A percentile compares a stretch with the other conserved stretches of the same genome.
Conservation (phyloP, 2,113 vertebrate species). For the Phyllostomus discolor region DNA sequence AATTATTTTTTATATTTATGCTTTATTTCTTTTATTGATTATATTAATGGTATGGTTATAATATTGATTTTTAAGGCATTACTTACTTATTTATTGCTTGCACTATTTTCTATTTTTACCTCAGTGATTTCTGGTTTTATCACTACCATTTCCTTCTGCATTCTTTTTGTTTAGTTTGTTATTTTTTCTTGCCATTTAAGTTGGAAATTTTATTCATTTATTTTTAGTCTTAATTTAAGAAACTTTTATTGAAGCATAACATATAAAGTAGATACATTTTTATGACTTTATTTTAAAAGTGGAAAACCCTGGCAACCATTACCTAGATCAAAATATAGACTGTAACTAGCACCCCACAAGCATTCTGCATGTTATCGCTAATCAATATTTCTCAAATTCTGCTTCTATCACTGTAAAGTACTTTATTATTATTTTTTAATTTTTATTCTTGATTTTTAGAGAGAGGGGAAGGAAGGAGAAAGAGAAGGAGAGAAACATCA, state of each 20-base stretch:
- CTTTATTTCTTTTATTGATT: not conserved
- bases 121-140: slow-evolving; percentile 30
- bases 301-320: not conserved
- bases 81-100: slow-evolving; percentile 30
- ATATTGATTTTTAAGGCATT: not conserved
- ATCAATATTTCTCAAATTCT: not conserved
- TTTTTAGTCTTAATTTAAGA: not conserved
- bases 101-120: not conserved
- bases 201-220: not conserved
- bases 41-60: not conserved
- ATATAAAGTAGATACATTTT: not conserved
- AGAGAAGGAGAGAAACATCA: too few relatives aligned
- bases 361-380: not conserved
- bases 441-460: too few relatives aligned
- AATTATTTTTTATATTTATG: not conserved
- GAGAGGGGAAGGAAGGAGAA: too few relatives aligned
- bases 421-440: not conserved
- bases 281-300: not conserved
- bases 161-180: not conserved
- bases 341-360: not conserved
- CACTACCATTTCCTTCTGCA: not conserved
- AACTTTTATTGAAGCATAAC: not conserved
- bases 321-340: not conserved
- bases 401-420: not conserved
- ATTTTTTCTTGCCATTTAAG: not conserved